Evolutionary conservation across 2,888 invertebrate genomes (phyloP), one percentile per base, ranked within the genome.

Genomic region (Aporophyla nigra): DNA sequence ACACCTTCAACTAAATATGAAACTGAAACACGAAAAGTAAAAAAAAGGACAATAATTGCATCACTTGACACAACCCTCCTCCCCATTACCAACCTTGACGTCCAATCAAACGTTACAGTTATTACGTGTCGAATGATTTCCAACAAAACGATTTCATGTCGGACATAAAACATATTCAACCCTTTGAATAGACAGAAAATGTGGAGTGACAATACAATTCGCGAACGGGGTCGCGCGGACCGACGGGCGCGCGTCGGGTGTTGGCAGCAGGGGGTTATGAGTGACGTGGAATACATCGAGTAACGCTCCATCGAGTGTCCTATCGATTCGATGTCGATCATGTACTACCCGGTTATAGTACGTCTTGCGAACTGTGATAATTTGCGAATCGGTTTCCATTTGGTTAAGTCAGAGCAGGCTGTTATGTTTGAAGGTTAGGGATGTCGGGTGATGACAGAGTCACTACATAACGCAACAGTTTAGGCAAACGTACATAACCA

Each of bases 201-300:
- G 76, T 82, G 84, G 81, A 87, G 84, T 90, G 90, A 90, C 90
- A 90, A 87, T 82, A 88, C 89, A 88, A 89, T 90, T 89, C 89
- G 84, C 81, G 83, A 77, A 56, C 78, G 77, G 76, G 87, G 87
- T 88, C 86, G 82, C 61, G 76, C 54, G 75, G 82, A 77, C 81
- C 78, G 78, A 21, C 73, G 67, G 72, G 27, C 43, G 24, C 56
- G 67, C 6, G 67, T 7, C 19, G 59, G 51, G 43, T n/a, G 70
- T 51, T 46, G 83, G 69, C 63, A 40, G 40, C n/a, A 78, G 56
- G 70, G 85, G 85, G 82, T 77, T 80, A 74, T 83, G 84, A 88
- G 74, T 88, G 86, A 84, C 79, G 72, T 61, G 80, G 40, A 82
- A 85, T 70, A 86, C 84, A 84, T 79, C 65, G 78, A 71, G 71